Base-by-base conservation (phyloP, 2,888 invertebrate genomes). In the Clitarchus hookeri region DNA sequence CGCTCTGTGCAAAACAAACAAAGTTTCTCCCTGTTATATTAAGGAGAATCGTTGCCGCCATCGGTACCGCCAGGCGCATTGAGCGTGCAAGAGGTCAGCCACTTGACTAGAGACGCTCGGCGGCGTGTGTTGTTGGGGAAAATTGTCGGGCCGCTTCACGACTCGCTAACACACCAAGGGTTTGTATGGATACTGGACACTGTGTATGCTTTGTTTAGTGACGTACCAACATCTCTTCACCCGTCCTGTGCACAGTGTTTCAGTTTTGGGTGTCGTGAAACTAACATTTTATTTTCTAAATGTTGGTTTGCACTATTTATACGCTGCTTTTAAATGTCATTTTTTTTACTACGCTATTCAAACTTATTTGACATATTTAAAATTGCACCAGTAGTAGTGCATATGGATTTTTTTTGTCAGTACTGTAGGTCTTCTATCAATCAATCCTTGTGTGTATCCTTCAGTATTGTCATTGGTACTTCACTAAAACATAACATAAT, bases 21-120 rank as follows among this genome's bases (percentile, higher is more conserved):
- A 54, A 85, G 87, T 87, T 87, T 87, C 85, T 87, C 86, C 87
- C 87, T 87, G 87, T 87, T 87, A 84, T 87, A 86, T 86, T 84
- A 87, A 86, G 87, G 86, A 86, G 85, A 85, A 78, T 54, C 86
- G 83, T 65, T 65, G 83, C 83, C 83, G 65, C 85, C 82, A 83
- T 84, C 84, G 86, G 84, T 53, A 80, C 86, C 86, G 78, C 65
- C 84, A 84, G 78, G 84, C 84, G 83, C 85, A 83, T 65, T 85
- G 85, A 85, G 82, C 85, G 65, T 53, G 44, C 83, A 23, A 80
- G 82, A 82, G 85, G 54, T 77, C 83, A 65, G 83, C 48, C 54
- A 83, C 85, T 85, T 54, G 83, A 85, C 48, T 54, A 36, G 84
- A 54, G 79, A 77, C 86, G 44, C 86, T 83, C 65, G 86, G 65